A percentile compares a stretch with the other conserved stretches of the same genome.
Evolutionary conservation across 2,888 invertebrate genomes (phyloP).

Genomic region (Mimumesa dahlbomi): DNA sequence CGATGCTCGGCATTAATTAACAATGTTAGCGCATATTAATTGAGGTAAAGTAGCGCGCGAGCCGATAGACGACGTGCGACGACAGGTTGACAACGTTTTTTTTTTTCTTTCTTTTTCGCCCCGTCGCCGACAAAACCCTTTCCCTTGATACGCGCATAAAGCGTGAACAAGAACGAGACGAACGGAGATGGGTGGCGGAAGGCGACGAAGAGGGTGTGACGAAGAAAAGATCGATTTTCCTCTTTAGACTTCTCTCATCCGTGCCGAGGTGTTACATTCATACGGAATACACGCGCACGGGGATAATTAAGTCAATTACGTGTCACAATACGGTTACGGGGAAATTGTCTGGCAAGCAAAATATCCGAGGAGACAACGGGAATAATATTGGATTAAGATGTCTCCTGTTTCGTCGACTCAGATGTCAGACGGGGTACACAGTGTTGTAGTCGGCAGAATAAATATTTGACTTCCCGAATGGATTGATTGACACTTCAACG

Average conservation of each 20-base stretch:
- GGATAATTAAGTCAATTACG: slow-evolving; percentile 34
- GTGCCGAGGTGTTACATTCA: background rate
- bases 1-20: slow-evolving; percentile 72
- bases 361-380: background rate
- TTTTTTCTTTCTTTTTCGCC: slow-evolving; percentile 10
- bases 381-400: background rate
- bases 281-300: background rate
- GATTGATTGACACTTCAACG: slow-evolving; percentile 45
- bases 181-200: background rate
- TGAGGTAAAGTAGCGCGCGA: slow-evolving; percentile 66
- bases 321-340: background rate
- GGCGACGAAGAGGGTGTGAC: too few relatives aligned
- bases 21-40: slow-evolving; percentile 75
- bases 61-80: slow-evolving; percentile 25
- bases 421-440: too few relatives aligned
- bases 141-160: slow-evolving; percentile 8
- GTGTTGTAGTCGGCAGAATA: slow-evolving; percentile 36
- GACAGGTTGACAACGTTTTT: slow-evolving; percentile 47
- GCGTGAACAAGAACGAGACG: slow-evolving; percentile 12
- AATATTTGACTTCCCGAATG: slow-evolving; percentile 47
- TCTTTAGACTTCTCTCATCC: background rate
- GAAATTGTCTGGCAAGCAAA: slow-evolving; percentile 3
- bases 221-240: slow-evolving; percentile 34
- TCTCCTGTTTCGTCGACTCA: slow-evolving; percentile 26
- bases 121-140: slow-evolving; percentile 10